Evolutionary conservation across 1,140 invertebrate genomes (phyloP).

Genomic region (Sarcophaga bullata): DNA sequence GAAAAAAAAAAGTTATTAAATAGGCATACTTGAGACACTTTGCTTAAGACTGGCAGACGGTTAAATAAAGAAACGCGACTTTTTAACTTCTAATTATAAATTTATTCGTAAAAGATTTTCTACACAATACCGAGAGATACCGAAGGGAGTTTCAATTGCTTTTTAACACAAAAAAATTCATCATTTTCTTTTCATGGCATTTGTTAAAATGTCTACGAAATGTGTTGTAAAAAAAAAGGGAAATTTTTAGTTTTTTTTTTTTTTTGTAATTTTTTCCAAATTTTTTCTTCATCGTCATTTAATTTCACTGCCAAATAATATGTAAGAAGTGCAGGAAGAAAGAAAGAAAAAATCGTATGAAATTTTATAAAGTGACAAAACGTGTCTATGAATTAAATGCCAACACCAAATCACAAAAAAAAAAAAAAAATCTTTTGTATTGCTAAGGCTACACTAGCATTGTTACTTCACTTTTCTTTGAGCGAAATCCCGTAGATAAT

Average conservation of each 20-base stretch:
- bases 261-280: too few species aligned
- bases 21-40: slow-evolving; percentile 17
- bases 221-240: neutral
- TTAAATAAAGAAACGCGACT: neutral
- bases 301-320: neutral
- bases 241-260: neutral
- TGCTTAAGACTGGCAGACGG: neutral
- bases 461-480: too few species aligned
- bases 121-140: neutral
- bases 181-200: neutral
- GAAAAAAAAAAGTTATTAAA: neutral
- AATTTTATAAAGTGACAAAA: slow-evolving; percentile 25
- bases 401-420: too few species aligned
- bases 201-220: neutral
- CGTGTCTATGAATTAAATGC: slow-evolving; percentile 7
- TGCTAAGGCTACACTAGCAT: too few species aligned
- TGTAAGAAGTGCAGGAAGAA: neutral
- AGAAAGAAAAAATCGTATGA: neutral
- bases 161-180: too few species aligned
- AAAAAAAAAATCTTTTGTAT: too few species aligned
- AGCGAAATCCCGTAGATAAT: too few species aligned
- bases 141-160: too few species aligned
- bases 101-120: neutral
- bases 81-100: neutral
- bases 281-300: too few species aligned